Conservation (phyloP, 1,140 invertebrate species). For the Drosophila fuyamai region DNA sequence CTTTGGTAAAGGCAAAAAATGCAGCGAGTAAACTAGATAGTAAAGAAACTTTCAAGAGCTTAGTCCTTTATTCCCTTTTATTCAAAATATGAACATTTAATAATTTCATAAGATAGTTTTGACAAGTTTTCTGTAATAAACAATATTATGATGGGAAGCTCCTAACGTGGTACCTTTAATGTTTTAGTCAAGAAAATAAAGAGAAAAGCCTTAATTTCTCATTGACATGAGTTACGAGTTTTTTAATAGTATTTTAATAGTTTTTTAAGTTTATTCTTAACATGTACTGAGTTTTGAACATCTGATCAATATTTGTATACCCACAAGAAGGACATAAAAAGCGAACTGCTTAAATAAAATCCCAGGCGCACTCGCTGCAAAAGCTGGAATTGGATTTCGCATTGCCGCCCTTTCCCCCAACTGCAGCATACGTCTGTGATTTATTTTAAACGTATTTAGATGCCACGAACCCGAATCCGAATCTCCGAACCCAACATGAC, state of each 20-base stretch:
- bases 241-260: too few relatives aligned
- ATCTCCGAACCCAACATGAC: slow-evolving; percentile 49
- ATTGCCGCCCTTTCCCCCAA: slow-evolving; percentile 19
- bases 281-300: too few relatives aligned
- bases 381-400: slow-evolving; percentile 69
- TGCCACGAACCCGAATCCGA: slow-evolving; percentile 21
- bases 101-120: too few relatives aligned
- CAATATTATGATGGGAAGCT: too few relatives aligned
- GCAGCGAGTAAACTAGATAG: background rate
- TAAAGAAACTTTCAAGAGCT: background rate
- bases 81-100: too few relatives aligned
- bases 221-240: too few relatives aligned
- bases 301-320: background rate
- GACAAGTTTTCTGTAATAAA: too few relatives aligned
- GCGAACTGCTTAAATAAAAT: slow-evolving; percentile 66
- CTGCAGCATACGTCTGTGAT: slow-evolving; percentile 59
- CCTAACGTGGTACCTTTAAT: too few relatives aligned
- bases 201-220: too few relatives aligned
- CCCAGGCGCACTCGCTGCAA: slow-evolving; percentile 40
- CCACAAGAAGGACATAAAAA: slow-evolving; percentile 16
- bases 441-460: slow-evolving; percentile 66
- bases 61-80: background rate
- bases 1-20: slow-evolving; percentile 6
- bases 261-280: too few relatives aligned
- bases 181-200: too few relatives aligned